Percentiles rank a stretch among this genome's conserved stretches.
Conservation (phyloP, 37 sponge, comb jelly and placozoan genomes). For the Ephydatia muelleri region DNA sequence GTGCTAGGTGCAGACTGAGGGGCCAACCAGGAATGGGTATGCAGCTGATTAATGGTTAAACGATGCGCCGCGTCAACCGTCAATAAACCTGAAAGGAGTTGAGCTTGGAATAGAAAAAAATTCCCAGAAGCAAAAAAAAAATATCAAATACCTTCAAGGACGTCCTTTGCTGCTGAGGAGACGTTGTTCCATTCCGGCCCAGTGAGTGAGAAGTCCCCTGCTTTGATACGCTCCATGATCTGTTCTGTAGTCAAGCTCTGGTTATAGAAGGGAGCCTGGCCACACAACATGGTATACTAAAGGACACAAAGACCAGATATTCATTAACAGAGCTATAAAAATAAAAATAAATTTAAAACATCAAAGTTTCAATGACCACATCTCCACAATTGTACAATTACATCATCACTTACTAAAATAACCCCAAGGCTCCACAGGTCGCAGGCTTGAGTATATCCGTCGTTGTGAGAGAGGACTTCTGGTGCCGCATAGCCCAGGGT, state of each 20-base stretch:
- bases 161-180: conserved; percentile 70
- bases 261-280: conserved; percentile 88
- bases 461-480: conserved; percentile 75
- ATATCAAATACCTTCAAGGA: conserved; percentile 72
- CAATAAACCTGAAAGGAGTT: conserved; percentile 53
- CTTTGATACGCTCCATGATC: conserved; percentile 73
- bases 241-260: conserved; percentile 37
- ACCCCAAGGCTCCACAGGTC: conserved; percentile 98
- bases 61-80: conserved; percentile 81
- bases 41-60: conserved; percentile 59
- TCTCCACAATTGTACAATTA: not conserved
- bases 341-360: not conserved
- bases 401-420: conserved; percentile 93
- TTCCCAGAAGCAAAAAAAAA: not conserved
- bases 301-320: conserved; percentile 2
- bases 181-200: conserved; percentile 78
- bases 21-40: conserved; percentile 74
- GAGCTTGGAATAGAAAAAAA: not conserved
- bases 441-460: conserved; percentile 90
- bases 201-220: conserved; percentile 63
- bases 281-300: conserved; percentile 92
- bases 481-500: conserved; percentile 96
- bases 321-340: not conserved
- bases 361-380: not conserved
- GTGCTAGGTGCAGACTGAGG: conserved; percentile 65